Percentiles rank a stretch among this genome's conserved stretches.
phyloP scores from a whole-genome alignment of 2,797 vertebrate species.

The Eidolon dupreanum region DNA sequence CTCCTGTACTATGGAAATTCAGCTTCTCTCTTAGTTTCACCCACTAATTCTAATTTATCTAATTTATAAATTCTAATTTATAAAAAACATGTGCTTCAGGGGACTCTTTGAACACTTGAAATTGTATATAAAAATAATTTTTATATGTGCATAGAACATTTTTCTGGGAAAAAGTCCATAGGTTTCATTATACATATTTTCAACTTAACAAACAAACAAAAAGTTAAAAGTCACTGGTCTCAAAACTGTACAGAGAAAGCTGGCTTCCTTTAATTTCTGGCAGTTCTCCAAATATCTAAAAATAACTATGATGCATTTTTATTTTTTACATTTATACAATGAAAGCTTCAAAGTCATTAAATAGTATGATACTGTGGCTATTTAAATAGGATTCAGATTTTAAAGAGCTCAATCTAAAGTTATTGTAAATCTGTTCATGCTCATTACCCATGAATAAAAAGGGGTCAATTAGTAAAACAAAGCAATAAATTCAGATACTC shows the following conservation, averaged over 20 bases:
- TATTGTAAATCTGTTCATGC: neutral
- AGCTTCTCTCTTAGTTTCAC: slow-evolving; percentile 24
- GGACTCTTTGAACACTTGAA: neutral
- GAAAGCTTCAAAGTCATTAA: neutral
- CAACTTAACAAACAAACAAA: neutral
- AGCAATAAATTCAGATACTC: neutral
- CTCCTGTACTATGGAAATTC: neutral
- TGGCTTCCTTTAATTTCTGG: slow-evolving; percentile 9
- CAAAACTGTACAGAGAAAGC: neutral
- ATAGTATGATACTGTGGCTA: neutral
- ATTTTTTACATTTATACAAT: neutral
- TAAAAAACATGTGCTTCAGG: neutral
- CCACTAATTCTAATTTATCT: neutral
- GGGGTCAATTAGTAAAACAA: neutral
- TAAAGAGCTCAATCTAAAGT: neutral
- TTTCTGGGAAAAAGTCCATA: neutral
- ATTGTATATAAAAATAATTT: neutral
- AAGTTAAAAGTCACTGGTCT: neutral
- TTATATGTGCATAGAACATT: neutral
- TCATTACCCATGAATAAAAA: neutral
- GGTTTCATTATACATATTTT: neutral
- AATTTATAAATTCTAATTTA: neutral
- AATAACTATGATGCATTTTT: neutral
- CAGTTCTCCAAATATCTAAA: neutral
- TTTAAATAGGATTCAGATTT: slow-evolving; percentile 21